These are phyloP conservation scores for Scylla paramamosain DNA, from an alignment of 1,140 invertebrate species.

Conservation along the genomic window DNA sequence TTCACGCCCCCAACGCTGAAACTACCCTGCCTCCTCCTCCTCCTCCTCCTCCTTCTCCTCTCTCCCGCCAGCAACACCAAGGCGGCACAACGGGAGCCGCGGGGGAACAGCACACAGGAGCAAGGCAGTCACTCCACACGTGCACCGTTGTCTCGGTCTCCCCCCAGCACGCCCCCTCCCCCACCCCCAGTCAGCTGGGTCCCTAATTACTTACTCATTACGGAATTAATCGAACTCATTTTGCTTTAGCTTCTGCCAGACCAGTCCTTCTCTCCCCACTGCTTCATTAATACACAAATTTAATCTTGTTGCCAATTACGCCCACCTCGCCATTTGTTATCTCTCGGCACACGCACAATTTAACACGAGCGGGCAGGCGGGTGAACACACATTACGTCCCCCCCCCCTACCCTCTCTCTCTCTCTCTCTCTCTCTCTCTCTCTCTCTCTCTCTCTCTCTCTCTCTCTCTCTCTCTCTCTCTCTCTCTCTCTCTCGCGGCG, in stretches of 20 bases:
- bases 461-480: too few relatives aligned
- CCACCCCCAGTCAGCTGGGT: neutral
- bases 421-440: too few relatives aligned
- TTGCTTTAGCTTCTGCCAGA: too few relatives aligned
- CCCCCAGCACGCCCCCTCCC: neutral
- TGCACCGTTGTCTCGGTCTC: neutral
- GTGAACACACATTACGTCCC: too few relatives aligned
- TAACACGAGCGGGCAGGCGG: neutral
- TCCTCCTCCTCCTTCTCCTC: too few relatives aligned
- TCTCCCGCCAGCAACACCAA: too few relatives aligned
- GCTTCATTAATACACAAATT: neutral
- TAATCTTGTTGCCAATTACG: neutral
- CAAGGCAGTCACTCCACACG: too few relatives aligned
- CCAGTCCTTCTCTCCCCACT: too few relatives aligned
- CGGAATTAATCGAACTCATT: neutral
- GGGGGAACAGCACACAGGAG: too few relatives aligned
- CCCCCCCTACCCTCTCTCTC: too few relatives aligned
- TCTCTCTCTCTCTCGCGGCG: neutral
- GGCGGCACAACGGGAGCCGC: too few relatives aligned
- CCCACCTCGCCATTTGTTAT: neutral
- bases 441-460: too few relatives aligned
- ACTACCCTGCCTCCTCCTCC: neutral
- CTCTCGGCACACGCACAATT: neutral
- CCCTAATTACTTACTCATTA: neutral
- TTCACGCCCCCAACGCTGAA: neutral